A percentile compares a stretch with the other conserved stretches of the same genome.
phyloP scores from a whole-genome alignment of 2,113 vertebrate genomes.

The Stigmatopora nigra region DNA sequence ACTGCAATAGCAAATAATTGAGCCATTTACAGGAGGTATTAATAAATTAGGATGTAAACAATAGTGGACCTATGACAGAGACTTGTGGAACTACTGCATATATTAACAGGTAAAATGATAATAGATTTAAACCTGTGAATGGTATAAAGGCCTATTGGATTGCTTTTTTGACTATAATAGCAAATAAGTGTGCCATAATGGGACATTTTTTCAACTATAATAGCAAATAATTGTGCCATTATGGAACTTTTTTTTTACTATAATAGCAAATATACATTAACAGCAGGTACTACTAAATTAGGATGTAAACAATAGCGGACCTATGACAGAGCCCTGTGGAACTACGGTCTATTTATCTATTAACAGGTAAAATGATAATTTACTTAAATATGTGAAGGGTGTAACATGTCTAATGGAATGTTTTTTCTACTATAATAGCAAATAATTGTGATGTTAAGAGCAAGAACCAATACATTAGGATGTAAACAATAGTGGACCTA shows the following conservation, averaged over 20 bases:
- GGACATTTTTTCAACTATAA: background rate
- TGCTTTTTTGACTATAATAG: background rate
- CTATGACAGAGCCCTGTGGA: too few relatives aligned
- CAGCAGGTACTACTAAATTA: background rate
- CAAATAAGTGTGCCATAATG: background rate
- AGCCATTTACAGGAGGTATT: background rate
- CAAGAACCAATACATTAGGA: background rate
- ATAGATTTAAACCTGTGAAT: too few relatives aligned
- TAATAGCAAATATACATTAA: background rate
- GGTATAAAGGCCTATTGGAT: background rate
- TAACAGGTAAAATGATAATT: background rate
- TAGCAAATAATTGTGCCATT: background rate
- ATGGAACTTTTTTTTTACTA: background rate
- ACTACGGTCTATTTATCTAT: too few relatives aligned
- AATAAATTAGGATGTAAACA: too few relatives aligned
- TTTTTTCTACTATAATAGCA: background rate
- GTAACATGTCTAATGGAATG: background rate
- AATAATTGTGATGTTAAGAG: background rate
- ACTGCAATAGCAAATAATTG: background rate
- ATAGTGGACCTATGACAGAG: too few relatives aligned
- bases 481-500: too few relatives aligned
- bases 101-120: background rate
- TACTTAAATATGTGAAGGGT: too few relatives aligned
- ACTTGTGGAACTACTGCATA: too few relatives aligned
- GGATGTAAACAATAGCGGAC: too few relatives aligned